These are phyloP conservation scores for Hypselothyrea guttata DNA, from an alignment of 2,888 invertebrate genomes.

Conservation along the genomic window DNA sequence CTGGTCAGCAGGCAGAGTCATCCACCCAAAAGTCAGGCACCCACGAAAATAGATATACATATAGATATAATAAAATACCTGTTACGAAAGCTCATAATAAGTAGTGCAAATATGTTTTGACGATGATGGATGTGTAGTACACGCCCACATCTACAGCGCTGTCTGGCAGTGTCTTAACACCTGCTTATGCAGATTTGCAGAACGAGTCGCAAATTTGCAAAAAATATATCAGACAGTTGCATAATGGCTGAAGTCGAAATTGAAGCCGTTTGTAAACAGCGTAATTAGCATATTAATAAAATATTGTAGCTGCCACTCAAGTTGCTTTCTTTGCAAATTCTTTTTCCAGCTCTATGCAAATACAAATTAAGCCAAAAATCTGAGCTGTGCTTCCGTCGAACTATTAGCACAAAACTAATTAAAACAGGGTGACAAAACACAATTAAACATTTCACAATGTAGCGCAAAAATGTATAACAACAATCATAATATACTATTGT, in stretches of 20 bases:
- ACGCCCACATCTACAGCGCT: conserved; percentile 38
- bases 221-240: too few relatives aligned
- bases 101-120: conserved; percentile 58
- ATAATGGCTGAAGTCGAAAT: too few relatives aligned
- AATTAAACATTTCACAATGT: conserved; percentile 45
- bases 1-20: conserved; percentile 17
- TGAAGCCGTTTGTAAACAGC: too few relatives aligned
- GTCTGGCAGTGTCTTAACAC: background rate
- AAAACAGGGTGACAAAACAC: conserved; percentile 48
- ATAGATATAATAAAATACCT: background rate
- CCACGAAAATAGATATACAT: too few relatives aligned
- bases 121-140: conserved; percentile 53
- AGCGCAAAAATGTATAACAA: conserved; percentile 19
- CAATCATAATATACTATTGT: conserved; percentile 1
- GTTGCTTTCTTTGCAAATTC: too few relatives aligned
- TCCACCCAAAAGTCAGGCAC: background rate
- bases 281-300: too few relatives aligned
- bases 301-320: too few relatives aligned
- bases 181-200: background rate
- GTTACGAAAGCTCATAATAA: conserved; percentile 49
- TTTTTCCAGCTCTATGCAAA: too few relatives aligned
- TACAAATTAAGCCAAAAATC: too few relatives aligned
- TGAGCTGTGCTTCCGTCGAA: conserved; percentile 7
- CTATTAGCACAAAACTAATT: conserved; percentile 57
- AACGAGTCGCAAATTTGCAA: too few relatives aligned